Percentiles rank a stretch among this genome's conserved stretches.
Evolutionary conservation across 2,888 invertebrate genomes (phyloP).

Genomic region (Phaedon cochleariae): DNA sequence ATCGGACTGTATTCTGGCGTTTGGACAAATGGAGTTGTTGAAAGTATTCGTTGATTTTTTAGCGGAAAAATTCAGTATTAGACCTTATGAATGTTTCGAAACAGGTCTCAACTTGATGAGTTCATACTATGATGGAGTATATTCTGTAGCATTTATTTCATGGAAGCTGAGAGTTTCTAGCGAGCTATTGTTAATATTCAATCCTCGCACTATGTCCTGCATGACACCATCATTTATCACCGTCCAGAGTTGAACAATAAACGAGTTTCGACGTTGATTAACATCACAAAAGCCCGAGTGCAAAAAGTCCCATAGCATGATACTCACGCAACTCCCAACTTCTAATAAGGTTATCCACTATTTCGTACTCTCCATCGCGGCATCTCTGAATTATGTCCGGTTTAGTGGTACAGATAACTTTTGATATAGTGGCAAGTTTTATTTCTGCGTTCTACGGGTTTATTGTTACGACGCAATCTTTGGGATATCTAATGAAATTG

Average conservation of each 20-base stretch:
- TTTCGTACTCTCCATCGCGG: background rate
- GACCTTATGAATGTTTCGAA: background rate
- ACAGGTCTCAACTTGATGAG: too few relatives aligned
- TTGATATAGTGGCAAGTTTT: conserved; percentile 1
- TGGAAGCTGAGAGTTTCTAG: too few relatives aligned
- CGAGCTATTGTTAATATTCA: too few relatives aligned
- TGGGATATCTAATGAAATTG: background rate
- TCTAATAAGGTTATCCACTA: background rate
- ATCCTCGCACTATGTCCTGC: background rate
- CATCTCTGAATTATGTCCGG: background rate
- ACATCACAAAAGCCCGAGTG: background rate
- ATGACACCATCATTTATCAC: background rate
- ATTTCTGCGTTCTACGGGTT: background rate
- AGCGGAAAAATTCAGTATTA: background rate
- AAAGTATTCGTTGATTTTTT: background rate
- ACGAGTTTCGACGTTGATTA: background rate
- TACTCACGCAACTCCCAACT: background rate
- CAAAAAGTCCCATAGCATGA: background rate
- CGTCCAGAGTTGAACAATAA: background rate
- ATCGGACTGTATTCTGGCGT: background rate
- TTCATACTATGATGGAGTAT: too few relatives aligned
- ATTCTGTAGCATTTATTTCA: too few relatives aligned
- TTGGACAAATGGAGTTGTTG: background rate
- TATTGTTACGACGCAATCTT: background rate
- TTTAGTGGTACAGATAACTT: background rate